Evolutionary conservation across 2,113 vertebrate species (phyloP).

Genomic region (Corythoichthys haematopterus): DNA sequence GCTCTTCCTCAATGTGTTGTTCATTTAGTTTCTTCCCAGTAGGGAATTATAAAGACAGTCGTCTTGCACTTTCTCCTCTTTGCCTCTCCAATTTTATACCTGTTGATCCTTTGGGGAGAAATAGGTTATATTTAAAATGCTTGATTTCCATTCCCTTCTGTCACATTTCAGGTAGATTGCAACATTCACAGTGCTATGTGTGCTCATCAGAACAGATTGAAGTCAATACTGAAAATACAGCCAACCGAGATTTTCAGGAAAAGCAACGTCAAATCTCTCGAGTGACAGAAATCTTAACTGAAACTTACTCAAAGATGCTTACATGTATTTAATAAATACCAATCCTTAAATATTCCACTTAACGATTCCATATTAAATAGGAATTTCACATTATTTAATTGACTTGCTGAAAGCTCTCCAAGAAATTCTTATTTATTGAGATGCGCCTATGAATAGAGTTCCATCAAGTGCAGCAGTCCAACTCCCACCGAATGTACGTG

Average conservation of each 20-base stretch:
- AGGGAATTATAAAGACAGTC: constrained; percentile 33
- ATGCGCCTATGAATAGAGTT: background rate
- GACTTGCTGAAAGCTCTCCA: background rate
- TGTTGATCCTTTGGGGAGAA: constrained; percentile 57
- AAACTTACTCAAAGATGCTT: background rate
- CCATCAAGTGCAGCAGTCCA: background rate
- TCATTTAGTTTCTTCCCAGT: constrained; percentile 34
- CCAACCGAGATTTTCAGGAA: background rate
- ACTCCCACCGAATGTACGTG: constrained; percentile 4
- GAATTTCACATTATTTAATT: background rate
- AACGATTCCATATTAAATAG: background rate
- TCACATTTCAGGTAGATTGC: constrained; percentile 57
- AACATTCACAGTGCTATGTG: constrained; percentile 25
- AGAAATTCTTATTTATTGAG: background rate
- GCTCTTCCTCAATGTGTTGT: constrained; percentile 31
- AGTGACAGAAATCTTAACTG: background rate
- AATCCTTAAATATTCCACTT: background rate
- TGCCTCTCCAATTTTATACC: constrained; percentile 45
- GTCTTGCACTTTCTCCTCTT: constrained; percentile 47
- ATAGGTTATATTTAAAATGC: constrained; percentile 46
- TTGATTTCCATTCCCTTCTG: constrained; percentile 34
- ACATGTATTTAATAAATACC: too few relatives aligned
- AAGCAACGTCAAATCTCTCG: background rate
- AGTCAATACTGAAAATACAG: background rate
- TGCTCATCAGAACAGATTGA: background rate